Evolutionary conservation across 2,113 vertebrate genomes (phyloP), one percentile per base, ranked within the genome.

Genomic region (Falcunculus frontatus): DNA sequence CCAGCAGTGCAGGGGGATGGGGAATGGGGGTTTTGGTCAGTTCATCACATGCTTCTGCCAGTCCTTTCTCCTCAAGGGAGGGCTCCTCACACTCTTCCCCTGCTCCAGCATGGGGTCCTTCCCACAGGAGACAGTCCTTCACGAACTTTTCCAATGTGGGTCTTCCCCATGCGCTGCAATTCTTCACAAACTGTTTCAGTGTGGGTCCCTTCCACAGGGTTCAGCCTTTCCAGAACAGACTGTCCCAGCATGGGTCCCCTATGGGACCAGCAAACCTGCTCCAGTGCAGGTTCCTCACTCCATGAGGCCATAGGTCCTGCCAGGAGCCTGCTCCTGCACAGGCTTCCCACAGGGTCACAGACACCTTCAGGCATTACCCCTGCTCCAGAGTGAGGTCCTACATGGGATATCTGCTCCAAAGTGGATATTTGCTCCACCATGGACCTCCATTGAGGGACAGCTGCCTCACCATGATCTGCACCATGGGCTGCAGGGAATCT

Each of bases 1-100:
- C 5, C 6, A 68, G 17, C 6, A 9, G 46, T 4, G 1, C 8
- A 78, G 15, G 6, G 17, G 17, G 6, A 52, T 0, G 0, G 11
- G 30, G 27, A 85, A 39, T 52, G 23, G 30, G 19, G 2, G 11
- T 26, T 55, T 46, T 0, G 0, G 12, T 63, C 25, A 53, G n/a
- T 50, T 68, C 32, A 39, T 37, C 37, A 22, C 5, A 30, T 53
- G 11, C 7, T 75, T 76, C 70, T n/a, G 22, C 33, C 0, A 3
- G 14, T 87, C 39, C n/a, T 68, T 84, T 11, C 44, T 76, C 6
- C 29, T 30, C 44, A 67, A 8, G 42, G 27, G 10, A 67, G 11
- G 13, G 33, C 29, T 68, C 21, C 32, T 74, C 20, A 19, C 0
- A 0, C 16, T 42, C n/a, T 49, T 44, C 1, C 21, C 7, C 22